phyloP scores from a whole-genome alignment of 2,888 invertebrate genomes.

The Chymomyza amoena region DNA sequence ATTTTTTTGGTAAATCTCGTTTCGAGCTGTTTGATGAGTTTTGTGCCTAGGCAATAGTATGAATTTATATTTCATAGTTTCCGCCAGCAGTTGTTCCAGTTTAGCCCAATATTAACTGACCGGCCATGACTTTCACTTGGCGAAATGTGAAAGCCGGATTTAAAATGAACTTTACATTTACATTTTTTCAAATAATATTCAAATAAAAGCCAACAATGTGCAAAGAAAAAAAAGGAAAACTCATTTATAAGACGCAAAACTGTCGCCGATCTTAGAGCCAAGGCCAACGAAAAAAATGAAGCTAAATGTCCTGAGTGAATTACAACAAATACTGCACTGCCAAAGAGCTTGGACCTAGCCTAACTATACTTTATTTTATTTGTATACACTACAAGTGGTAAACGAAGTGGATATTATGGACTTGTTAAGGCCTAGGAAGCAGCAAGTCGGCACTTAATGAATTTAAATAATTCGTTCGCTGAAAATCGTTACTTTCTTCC shows the following conservation, averaged over 20 bases:
- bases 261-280: not conserved
- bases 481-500: no score
- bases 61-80: not conserved
- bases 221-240: constrained; percentile 13
- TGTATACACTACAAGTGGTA: no score
- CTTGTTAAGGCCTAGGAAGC: no score
- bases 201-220: constrained; percentile 48
- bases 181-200: constrained; percentile 42
- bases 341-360: no score
- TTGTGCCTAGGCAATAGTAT: not conserved
- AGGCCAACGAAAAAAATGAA: not conserved
- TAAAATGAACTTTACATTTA: not conserved
- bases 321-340: not conserved
- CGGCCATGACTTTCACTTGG: not conserved
- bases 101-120: constrained; percentile 2
- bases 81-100: constrained; percentile 4
- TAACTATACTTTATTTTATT: no score
- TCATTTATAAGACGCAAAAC: constrained; percentile 5
- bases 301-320: not conserved
- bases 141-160: not conserved
- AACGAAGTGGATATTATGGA: no score
- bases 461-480: no score
- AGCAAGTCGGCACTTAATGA: no score
- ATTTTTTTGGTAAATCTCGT: not conserved
- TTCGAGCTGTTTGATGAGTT: not conserved